Evolutionary conservation across 2,797 vertebrate species (phyloP), one percentile per base, ranked within the genome.

Genomic region (Acanthopagrus latus): DNA sequence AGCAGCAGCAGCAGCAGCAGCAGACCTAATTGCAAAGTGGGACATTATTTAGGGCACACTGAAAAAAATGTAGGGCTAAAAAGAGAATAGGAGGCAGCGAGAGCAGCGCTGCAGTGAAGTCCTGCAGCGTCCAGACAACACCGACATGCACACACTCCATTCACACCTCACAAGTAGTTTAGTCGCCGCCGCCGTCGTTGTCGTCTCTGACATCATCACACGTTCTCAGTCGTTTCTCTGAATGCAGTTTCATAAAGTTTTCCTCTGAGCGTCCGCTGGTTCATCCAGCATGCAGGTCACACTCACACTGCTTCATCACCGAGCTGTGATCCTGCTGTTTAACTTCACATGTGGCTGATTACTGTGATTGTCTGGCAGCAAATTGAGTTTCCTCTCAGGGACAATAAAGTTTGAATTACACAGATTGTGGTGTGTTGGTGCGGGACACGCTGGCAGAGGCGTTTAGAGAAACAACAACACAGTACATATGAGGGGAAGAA

Each of bases 11-110:
- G 60, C 81, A 70, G 38, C 44, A 80, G 60, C 81, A 84, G 73
- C 69, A 88, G 90, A 91, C 92, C 91, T 89, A 55, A 85, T 90
- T 93, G 70, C 73, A 88, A 93, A 92, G 75, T 93, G 86, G 92
- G 91, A 87, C 92, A 93, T 82, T 88, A 93, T 86, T 62, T 93
- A 90, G 91, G 91, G 16, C 92, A 81, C 8, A 4, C 13, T 58
- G 64, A 56, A 81, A 89, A 90, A 87, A 50, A 13, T 23, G 81
- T 20, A 43, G 54, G 76, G 29, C 88, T 89, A 80, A 84, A 91
- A 88, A 74, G 72, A 82, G 84, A 88, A 77, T 11, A 59, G 56
- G 67, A 86, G 72, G 72, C 44, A 17, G 64, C 5, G 16, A 64
- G 67, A 82, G 72, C 18, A 11, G 74, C 1, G 56, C 68, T 66